Evolutionary conservation across 2,888 invertebrate genomes (phyloP).

Genomic region (Timandra comae): DNA sequence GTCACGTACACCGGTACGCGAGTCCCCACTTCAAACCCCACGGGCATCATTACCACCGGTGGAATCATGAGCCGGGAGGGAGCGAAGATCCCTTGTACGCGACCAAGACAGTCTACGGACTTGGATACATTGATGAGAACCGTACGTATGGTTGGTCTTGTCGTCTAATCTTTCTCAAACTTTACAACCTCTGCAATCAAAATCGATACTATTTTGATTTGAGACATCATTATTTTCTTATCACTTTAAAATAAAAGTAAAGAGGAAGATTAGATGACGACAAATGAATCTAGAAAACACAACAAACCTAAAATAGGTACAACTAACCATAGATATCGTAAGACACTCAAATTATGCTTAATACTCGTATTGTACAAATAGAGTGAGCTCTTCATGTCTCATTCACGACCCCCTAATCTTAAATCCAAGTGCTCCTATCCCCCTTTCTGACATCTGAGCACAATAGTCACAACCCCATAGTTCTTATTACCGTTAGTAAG

Average conservation of each 20-base stretch:
- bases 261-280: slow-evolving; percentile 45
- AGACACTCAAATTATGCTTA: slow-evolving; percentile 57
- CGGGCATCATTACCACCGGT: slow-evolving; percentile 69
- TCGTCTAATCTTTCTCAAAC: slow-evolving; percentile 31
- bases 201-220: background rate
- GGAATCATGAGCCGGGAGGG: slow-evolving; percentile 72
- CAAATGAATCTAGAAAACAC: slow-evolving; percentile 35
- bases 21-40: slow-evolving; percentile 74
- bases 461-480: slow-evolving; percentile 39
- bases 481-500: slow-evolving; percentile 33
- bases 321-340: slow-evolving; percentile 76
- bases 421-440: slow-evolving; percentile 38
- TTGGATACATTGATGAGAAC: slow-evolving; percentile 73
- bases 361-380: slow-evolving; percentile 57
- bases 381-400: slow-evolving; percentile 29
- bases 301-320: slow-evolving; percentile 47
- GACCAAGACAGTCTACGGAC: slow-evolving; percentile 76
- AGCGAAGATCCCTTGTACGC: slow-evolving; percentile 70
- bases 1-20: slow-evolving; percentile 68
- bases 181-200: background rate
- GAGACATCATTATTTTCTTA: no score
- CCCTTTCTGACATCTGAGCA: slow-evolving; percentile 46
- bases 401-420: slow-evolving; percentile 23
- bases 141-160: slow-evolving; percentile 63
- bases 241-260: background rate